These are phyloP conservation scores for Eristalinus sepulchralis DNA, from an alignment of 2,888 invertebrate species.

Conservation along the genomic window DNA sequence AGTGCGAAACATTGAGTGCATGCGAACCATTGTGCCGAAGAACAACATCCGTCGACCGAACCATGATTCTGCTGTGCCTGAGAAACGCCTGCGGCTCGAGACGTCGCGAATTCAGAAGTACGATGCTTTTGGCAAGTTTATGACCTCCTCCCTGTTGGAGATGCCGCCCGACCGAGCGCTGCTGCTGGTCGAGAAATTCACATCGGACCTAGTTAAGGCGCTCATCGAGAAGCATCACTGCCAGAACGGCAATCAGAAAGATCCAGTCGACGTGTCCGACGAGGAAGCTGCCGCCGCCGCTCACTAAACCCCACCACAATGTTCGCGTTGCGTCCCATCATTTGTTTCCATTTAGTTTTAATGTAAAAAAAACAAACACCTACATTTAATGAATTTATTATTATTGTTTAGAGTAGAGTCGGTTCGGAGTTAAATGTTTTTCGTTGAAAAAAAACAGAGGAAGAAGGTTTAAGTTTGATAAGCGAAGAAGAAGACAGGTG, in stretches of 20 bases:
- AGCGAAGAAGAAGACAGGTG: neutral
- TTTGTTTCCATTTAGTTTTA: conserved; percentile 28
- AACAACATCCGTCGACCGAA: conserved; percentile 41
- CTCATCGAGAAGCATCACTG: conserved; percentile 74
- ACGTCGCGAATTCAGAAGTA: conserved; percentile 69
- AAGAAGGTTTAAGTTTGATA: neutral
- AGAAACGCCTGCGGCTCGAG: conserved; percentile 48
- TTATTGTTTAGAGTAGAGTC: neutral
- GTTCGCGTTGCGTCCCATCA: neutral
- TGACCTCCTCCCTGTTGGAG: conserved; percentile 78
- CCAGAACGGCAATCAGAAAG: conserved; percentile 29
- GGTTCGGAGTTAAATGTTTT: neutral
- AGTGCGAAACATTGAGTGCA: conserved; percentile 54
- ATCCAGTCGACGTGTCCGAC: conserved; percentile 37
- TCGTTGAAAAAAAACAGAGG: neutral
- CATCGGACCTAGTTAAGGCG: conserved; percentile 78
- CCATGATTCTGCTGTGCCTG: conserved; percentile 28
- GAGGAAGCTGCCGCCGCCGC: conserved; percentile 15
- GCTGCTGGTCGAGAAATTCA: conserved; percentile 78
- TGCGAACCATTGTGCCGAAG: conserved; percentile 62
- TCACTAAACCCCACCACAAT: conserved; percentile 15
- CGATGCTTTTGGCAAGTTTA: conserved; percentile 79
- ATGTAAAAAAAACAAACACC: neutral
- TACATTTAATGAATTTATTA: conserved; percentile 6
- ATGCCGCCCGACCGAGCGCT: conserved; percentile 77